Evolutionary conservation across 2,797 vertebrate genomes (phyloP), one percentile per base, ranked within the genome.

Genomic region (Natrix natrix): DNA sequence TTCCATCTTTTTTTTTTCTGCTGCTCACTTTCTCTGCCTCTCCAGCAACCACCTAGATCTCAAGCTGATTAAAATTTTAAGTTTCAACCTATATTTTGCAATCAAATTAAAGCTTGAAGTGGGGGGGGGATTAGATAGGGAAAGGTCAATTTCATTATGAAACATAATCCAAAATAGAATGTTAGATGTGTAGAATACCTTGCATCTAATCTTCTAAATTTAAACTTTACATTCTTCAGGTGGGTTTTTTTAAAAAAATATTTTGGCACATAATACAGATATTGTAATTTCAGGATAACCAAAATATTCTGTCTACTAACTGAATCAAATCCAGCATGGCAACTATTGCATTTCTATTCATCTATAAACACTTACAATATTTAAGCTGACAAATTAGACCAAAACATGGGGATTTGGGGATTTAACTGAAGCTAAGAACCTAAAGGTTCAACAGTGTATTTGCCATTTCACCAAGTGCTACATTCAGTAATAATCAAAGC

Each of bases 111-210:
- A 61, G 66, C 24, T 91, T 74, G 69, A n/a, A 12, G 83, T 24
- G 43, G 43, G 16, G 63, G n/a, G 48, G 78, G 10, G 32, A 20
- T 61, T 63, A 56, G 86, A 61, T 78, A 52, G 22, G 88, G 28
- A 93, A 93, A 93, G 90, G 87, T 86, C 90, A 66, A 83, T 86
- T 93, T 89, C 90, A 87, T 91, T 59, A 91, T 59, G 89, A 88
- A 89, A 86, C 52, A 43, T 91, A 86, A 86, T 56, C 59, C 87
- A n/a, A 89, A 86, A 66, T 63, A 52, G 63, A 56, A 16, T 74
- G 91, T 87, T 52, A 52, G 56, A 88, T 88, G 86, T 32, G 17
- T n/a, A 26, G 89, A 48, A n/a, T 78, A 54, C 24, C 22, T 32
- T 91, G 37, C 60, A 63, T 78, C 74, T n/a, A 56, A 37, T 78